A percentile compares a stretch with the other conserved stretches of the same genome.
Evolutionary conservation across 2,888 invertebrate species (phyloP).

Genomic region (Arge pagana): DNA sequence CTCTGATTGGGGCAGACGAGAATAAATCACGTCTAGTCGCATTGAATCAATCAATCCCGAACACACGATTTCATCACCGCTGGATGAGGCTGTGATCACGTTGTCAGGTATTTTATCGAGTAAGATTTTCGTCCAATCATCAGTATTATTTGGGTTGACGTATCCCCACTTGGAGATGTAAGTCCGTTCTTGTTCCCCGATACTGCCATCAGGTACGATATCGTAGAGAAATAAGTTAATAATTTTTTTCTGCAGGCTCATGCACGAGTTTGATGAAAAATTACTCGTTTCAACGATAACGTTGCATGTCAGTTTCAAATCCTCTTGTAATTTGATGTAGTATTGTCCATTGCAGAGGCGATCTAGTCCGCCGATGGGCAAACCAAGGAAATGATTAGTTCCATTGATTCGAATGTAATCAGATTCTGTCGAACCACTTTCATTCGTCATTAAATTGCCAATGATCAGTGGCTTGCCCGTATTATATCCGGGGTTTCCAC

Average conservation of each 20-base stretch:
- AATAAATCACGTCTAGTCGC: slow-evolving; percentile 46
- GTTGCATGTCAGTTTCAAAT: slow-evolving; percentile 47
- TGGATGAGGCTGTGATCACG: slow-evolving; percentile 37
- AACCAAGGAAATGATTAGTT: slow-evolving; percentile 44
- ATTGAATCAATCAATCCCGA: slow-evolving; percentile 51
- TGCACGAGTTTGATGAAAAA: slow-evolving; percentile 47
- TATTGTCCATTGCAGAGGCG: slow-evolving; percentile 47
- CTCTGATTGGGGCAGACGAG: slow-evolving; percentile 42
- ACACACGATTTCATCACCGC: slow-evolving; percentile 43
- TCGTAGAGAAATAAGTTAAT: slow-evolving; percentile 41
- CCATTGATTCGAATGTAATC: slow-evolving; percentile 38
- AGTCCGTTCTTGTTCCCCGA: slow-evolving; percentile 39
- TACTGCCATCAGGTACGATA: slow-evolving; percentile 44
- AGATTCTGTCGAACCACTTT: slow-evolving; percentile 33
- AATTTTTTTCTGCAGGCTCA: slow-evolving; percentile 48
- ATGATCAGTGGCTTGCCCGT: slow-evolving; percentile 67
- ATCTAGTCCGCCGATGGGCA: slow-evolving; percentile 42
- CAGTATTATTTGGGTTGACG: slow-evolving; percentile 51
- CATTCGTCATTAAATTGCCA: slow-evolving; percentile 51
- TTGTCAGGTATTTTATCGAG: slow-evolving; percentile 49
- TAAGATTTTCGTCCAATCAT: slow-evolving; percentile 61
- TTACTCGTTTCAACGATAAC: slow-evolving; percentile 39
- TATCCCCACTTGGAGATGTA: slow-evolving; percentile 62
- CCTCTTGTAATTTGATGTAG: slow-evolving; percentile 47
- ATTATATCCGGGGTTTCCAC: slow-evolving; percentile 81